A percentile compares a stretch with the other conserved stretches of the same genome.
These are phyloP conservation scores for Cinara cedri DNA, from an alignment of 2,888 invertebrate genomes.

Conservation along the genomic window DNA sequence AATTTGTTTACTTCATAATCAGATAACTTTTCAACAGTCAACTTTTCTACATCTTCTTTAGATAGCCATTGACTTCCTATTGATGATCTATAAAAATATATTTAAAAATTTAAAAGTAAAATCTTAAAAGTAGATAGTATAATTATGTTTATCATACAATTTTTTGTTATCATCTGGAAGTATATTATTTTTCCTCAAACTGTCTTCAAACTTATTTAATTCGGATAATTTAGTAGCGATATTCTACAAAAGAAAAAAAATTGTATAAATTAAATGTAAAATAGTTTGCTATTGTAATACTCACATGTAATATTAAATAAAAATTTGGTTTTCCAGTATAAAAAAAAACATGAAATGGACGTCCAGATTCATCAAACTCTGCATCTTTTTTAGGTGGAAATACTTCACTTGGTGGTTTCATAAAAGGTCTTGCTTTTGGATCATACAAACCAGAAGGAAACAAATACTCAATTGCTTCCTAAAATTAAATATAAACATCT, in stretches of 20 bases:
- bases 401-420: conserved; percentile 89
- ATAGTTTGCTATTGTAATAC: neutral
- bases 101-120: conserved; percentile 2
- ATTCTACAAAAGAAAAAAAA: conserved; percentile 65
- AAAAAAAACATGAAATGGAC: conserved; percentile 89
- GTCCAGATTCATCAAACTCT: conserved; percentile 87
- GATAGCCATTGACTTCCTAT: conserved; percentile 71
- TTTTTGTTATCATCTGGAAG: conserved; percentile 53
- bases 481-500: conserved; percentile 61
- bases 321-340: conserved; percentile 89
- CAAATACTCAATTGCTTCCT: conserved; percentile 90
- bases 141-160: conserved; percentile 55
- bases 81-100: conserved; percentile 64
- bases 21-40: conserved; percentile 63
- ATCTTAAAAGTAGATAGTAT: neutral
- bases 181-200: conserved; percentile 59
- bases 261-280: neutral
- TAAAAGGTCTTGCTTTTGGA: conserved; percentile 81
- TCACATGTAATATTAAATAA: conserved; percentile 79
- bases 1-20: conserved; percentile 66
- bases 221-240: conserved; percentile 73
- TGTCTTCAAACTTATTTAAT: conserved; percentile 74
- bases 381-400: conserved; percentile 84
- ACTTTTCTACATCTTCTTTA: conserved; percentile 73
- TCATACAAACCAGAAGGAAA: conserved; percentile 93